Percentiles rank a stretch among this genome's conserved stretches.
phyloP scores from a whole-genome alignment of 2,113 vertebrate genomes.

The Laticauda colubrina region DNA sequence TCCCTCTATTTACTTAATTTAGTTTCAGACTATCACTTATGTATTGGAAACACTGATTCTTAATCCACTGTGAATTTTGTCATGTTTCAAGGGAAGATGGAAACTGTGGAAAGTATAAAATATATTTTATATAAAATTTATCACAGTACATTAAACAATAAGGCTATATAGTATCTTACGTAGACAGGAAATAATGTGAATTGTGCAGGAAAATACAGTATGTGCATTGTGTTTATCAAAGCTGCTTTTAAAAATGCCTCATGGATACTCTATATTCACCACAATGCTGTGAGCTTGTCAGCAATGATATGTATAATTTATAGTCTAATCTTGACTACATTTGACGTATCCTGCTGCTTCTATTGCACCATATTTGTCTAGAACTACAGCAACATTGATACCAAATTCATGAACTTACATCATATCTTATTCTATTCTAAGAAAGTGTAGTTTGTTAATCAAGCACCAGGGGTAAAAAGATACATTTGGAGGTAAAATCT shows the following conservation, averaged over 20 bases:
- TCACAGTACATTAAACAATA: not conserved
- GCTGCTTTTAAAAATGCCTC: not conserved
- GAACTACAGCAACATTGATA: not conserved
- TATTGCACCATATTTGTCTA: not conserved
- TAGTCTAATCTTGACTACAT: not conserved
- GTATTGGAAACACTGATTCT: too few species aligned
- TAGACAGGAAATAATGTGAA: not conserved
- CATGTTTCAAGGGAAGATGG: not conserved
- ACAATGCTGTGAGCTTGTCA: not conserved
- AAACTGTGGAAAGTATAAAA: not conserved
- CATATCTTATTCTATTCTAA: not conserved
- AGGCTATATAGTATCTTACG: not conserved
- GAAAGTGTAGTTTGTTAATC: not conserved
- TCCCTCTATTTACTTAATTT: too few species aligned
- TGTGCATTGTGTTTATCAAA: not conserved
- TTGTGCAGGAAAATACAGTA: not conserved
- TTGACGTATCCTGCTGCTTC: not conserved
- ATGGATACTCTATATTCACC: not conserved
- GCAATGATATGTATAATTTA: not conserved
- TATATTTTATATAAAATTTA: not conserved
- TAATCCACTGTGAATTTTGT: too few species aligned
- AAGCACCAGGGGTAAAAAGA: constrained; percentile 52
- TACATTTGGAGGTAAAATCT: constrained; percentile 54
- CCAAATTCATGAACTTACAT: not conserved
- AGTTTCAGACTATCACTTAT: too few species aligned